phyloP scores from a whole-genome alignment of 2,888 invertebrate genomes.

The Choristoneura rosaceana region DNA sequence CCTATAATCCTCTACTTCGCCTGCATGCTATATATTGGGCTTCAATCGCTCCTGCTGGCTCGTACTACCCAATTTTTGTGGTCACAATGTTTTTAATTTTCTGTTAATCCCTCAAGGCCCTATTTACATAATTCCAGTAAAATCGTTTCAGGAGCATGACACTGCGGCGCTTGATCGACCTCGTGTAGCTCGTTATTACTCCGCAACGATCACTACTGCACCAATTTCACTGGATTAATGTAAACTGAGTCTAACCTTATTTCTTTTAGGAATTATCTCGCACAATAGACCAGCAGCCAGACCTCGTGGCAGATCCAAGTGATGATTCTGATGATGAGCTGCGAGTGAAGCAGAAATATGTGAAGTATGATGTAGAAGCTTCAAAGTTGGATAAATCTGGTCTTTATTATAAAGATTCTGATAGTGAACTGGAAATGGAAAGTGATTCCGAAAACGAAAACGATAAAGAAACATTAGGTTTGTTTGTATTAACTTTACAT shows the following conservation, averaged over 20 bases:
- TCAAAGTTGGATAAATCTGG: conserved; percentile 90
- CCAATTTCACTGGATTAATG: too few relatives aligned
- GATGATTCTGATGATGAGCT: conserved; percentile 86
- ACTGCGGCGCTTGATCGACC: too few relatives aligned
- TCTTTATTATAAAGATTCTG: conserved; percentile 88
- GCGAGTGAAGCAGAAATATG: conserved; percentile 81
- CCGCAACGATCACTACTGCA: too few relatives aligned
- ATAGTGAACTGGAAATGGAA: conserved; percentile 87
- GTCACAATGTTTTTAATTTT: too few relatives aligned
- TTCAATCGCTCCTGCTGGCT: too few relatives aligned
- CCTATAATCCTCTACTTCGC: too few relatives aligned
- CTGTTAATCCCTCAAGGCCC: too few relatives aligned
- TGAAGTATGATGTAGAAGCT: conserved; percentile 87
- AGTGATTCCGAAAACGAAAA: conserved; percentile 83
- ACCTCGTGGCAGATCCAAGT: conserved; percentile 87
- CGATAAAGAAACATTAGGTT: conserved; percentile 85
- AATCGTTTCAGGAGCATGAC: too few relatives aligned
- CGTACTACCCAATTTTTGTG: too few relatives aligned
- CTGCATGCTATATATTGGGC: too few relatives aligned
- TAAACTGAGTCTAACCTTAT: neutral
- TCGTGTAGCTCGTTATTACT: too few relatives aligned
- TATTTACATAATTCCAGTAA: too few relatives aligned
- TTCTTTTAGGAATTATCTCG: conserved; percentile 79
- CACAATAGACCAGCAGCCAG: conserved; percentile 87
- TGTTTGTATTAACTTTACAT: conserved; percentile 59